These are phyloP conservation scores for Axis porcinus DNA, from an alignment of 2,113 vertebrate genomes.

Conservation along the genomic window DNA sequence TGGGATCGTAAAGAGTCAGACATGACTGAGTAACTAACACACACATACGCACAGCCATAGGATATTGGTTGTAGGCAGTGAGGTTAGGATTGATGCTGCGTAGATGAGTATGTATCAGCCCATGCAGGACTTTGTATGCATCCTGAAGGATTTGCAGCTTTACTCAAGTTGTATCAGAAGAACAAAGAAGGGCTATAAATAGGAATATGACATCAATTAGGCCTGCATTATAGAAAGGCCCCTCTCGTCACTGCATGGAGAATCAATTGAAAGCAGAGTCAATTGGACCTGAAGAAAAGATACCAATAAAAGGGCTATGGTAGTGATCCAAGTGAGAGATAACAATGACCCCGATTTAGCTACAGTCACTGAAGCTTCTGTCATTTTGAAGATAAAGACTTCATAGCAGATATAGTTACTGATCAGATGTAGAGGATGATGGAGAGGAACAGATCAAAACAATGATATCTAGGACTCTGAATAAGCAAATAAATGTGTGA, in stretches of 20 bases:
- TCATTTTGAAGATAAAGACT: not conserved
- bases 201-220: not conserved
- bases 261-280: not conserved
- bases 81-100: not conserved
- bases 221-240: not conserved
- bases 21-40: not conserved
- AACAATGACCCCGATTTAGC: not conserved
- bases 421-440: not conserved
- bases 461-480: not conserved
- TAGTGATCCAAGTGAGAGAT: not conserved
- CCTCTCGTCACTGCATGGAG: not conserved
- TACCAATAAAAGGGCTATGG: not conserved
- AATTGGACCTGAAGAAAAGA: not conserved
- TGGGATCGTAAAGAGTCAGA: not conserved
- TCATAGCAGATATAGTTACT: not conserved
- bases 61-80: not conserved
- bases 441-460: not conserved
- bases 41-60: not conserved
- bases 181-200: not conserved
- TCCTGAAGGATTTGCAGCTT: not conserved
- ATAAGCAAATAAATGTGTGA: not conserved
- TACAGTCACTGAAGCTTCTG: not conserved
- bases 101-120: not conserved
- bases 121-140: not conserved
- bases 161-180: not conserved